Evolutionary conservation across 2,888 invertebrate genomes (phyloP).

Genomic region (Malacosoma neustria): DNA sequence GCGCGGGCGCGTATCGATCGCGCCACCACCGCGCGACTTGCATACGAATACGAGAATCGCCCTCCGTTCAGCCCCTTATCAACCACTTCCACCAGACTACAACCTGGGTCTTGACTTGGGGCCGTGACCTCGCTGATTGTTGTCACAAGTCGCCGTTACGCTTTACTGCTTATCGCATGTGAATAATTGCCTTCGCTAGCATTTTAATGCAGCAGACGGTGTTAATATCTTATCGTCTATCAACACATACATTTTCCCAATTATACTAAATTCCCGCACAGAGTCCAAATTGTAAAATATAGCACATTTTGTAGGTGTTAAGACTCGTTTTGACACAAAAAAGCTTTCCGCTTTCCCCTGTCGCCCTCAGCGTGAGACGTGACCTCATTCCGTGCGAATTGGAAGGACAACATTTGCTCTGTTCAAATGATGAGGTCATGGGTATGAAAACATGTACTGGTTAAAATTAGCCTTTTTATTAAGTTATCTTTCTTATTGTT

Average conservation of each 20-base stretch:
- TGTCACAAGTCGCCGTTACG: conserved; percentile 29
- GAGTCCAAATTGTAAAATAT: conserved; percentile 20
- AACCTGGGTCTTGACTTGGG: conserved; percentile 49
- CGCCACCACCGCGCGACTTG: conserved; percentile 57
- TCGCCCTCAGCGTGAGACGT: conserved; percentile 35
- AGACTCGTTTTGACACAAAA: conserved; percentile 35
- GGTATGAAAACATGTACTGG: background rate
- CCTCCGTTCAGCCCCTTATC: conserved; percentile 59
- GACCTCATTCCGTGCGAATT: conserved; percentile 42
- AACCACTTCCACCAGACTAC: conserved; percentile 51
- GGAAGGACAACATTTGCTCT: conserved; percentile 38
- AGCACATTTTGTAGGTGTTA: conserved; percentile 26
- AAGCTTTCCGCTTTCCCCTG: conserved; percentile 30
- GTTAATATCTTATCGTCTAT: background rate
- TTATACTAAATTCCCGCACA: conserved; percentile 11
- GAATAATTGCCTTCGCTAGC: conserved; percentile 1
- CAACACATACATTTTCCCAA: background rate
- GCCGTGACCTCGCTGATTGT: conserved; percentile 49
- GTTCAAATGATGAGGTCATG: conserved; percentile 35
- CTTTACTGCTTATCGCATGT: conserved; percentile 3
- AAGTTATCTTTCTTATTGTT: no score
- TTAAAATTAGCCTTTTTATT: no score
- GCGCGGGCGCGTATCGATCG: conserved; percentile 74
- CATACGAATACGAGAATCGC: conserved; percentile 69
- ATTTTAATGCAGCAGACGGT: conserved; percentile 2